phyloP scores from a whole-genome alignment of 1,140 invertebrate genomes.

The Saxidomus purpurata region DNA sequence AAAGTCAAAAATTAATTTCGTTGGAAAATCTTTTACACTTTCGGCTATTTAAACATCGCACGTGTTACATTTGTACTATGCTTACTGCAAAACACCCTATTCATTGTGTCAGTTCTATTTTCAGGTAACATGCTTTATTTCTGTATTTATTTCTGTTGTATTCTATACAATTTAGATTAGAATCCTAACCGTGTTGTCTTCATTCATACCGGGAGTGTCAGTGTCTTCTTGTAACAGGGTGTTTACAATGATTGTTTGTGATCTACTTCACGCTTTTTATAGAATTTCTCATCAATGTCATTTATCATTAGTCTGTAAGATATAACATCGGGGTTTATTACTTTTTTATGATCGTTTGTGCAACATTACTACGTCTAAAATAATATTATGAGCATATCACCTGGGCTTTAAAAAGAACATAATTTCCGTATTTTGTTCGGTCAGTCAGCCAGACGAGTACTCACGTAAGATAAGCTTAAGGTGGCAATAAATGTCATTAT shows the following conservation, averaged over 20 bases:
- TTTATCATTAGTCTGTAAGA: not conserved
- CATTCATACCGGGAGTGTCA: not conserved
- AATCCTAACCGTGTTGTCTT: not conserved
- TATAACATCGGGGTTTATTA: not conserved
- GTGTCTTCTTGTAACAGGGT: not conserved
- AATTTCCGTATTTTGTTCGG: not conserved
- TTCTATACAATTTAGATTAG: not conserved
- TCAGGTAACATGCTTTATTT: too few relatives aligned
- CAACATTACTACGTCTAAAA: too few relatives aligned
- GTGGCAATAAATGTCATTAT: not conserved
- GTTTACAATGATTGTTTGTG: not conserved
- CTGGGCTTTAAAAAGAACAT: not conserved
- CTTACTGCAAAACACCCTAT: too few relatives aligned
- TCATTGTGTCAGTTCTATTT: too few relatives aligned
- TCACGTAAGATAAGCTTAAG: too few relatives aligned
- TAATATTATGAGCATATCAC: not conserved
- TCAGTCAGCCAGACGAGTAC: not conserved
- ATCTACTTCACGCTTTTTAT: not conserved
- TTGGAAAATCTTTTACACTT: too few relatives aligned
- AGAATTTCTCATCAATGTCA: not conserved
- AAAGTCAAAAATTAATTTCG: too few relatives aligned
- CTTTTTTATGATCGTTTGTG: too few relatives aligned
- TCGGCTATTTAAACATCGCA: too few relatives aligned
- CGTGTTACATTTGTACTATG: too few relatives aligned
- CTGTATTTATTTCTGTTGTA: not conserved